phyloP scores from a whole-genome alignment of 2,797 vertebrate species.

The Diglossa cyanea region DNA sequence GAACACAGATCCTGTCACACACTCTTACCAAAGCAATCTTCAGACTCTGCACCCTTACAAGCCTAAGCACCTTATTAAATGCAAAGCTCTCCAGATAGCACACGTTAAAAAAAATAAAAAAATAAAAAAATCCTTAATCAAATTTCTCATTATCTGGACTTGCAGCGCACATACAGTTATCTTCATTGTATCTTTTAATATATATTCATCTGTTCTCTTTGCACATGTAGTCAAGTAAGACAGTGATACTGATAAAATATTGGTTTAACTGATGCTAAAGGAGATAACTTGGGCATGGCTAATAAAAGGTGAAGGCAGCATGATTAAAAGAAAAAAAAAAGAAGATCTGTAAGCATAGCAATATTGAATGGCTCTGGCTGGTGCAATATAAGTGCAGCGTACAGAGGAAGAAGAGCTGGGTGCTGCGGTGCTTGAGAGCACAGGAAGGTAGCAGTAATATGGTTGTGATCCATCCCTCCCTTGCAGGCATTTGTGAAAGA shows the following conservation, averaged over 20 bases:
- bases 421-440: neutral
- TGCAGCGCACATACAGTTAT: neutral
- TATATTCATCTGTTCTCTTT: conserved; percentile 1
- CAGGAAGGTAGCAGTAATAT: neutral
- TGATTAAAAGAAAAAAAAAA: neutral
- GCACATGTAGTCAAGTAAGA: neutral
- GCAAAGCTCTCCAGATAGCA: neutral
- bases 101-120: neutral
- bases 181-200: conserved; percentile 34
- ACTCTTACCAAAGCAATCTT: neutral
- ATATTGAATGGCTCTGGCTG: neutral
- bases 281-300: neutral
- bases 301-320: neutral
- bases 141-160: neutral
- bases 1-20: neutral
- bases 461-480: neutral
- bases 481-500: neutral
- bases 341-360: neutral
- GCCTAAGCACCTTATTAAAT: neutral
- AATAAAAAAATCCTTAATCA: neutral
- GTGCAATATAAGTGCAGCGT: fast-evolving
- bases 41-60: neutral
- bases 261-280: conserved; percentile 7
- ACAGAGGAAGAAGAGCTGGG: neutral
- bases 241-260: neutral